phyloP scores from a whole-genome alignment of 1,140 invertebrate species.

The Plutomurus gul region DNA sequence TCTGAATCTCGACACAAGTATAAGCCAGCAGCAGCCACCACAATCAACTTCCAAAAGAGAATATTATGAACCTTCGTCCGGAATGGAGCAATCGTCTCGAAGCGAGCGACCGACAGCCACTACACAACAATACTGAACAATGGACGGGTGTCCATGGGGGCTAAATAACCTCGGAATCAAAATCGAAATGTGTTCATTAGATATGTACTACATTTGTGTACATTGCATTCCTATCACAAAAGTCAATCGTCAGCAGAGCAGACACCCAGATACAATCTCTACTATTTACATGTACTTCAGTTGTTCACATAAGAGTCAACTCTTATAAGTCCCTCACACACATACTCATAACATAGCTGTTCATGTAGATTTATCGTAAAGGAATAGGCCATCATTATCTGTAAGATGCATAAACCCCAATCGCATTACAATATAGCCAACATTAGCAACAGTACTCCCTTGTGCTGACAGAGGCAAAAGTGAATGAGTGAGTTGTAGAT shows the following conservation, averaged over 20 bases:
- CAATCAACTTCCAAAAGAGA: neutral
- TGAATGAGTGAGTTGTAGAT: neutral
- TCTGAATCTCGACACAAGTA: neutral
- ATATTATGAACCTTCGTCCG: neutral
- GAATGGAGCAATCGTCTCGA: neutral
- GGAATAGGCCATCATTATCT: neutral
- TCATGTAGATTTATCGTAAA: neutral
- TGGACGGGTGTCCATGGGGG: slow-evolving; percentile 24
- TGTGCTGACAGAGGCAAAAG: neutral
- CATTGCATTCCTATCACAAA: neutral
- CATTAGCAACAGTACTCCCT: too few species aligned
- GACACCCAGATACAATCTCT: neutral
- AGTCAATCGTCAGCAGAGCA: neutral
- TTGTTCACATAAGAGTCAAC: too few species aligned
- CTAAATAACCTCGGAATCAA: slow-evolving; percentile 36
- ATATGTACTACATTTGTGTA: neutral
- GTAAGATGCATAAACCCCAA: slow-evolving; percentile 1
- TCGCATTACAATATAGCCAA: neutral
- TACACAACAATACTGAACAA: slow-evolving; percentile 36
- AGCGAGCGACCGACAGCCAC: neutral
- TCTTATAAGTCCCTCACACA: too few species aligned
- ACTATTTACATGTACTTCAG: too few species aligned
- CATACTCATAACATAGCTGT: neutral
- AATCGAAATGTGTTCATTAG: neutral
- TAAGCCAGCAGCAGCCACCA: neutral